Evolutionary conservation across 2,888 invertebrate species (phyloP), one percentile per base, ranked within the genome.

Genomic region (Dynastes maya): DNA sequence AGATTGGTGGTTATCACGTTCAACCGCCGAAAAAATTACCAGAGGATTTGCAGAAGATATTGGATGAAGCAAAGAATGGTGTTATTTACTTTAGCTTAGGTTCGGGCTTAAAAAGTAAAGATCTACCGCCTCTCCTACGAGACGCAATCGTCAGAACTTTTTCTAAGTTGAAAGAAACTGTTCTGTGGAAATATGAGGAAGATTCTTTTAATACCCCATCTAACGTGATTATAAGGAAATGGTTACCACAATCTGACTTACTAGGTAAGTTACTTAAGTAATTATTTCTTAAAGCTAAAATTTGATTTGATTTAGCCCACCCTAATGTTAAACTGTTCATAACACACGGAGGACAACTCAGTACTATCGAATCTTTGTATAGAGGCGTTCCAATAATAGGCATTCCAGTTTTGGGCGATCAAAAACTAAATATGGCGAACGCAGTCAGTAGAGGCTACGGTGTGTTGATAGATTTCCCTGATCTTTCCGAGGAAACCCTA

Each of bases 51-150:
- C 88, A 91, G 86, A 86, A 87, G 32, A 87, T 90, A 78, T 83
- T 92, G 79, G 91, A 92, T 81, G 85, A 88, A 9, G 89, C 92
- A 0, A 88, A 87, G 70, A 81, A 91, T 64, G 92, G 92, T 0
- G 91, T 90, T 0, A 88, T 92, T 1, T 91, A 91, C 80, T 90
- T 92, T 80, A 92, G 91, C 81, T 90, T 93, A 84, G 93, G 93
- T 2, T 91, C 93, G 0, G 91, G 91, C 80, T 88, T 92, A 0
- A 88, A 90, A 77, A 91, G 91, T 80, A 87, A 89, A n/a, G 89
- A 92, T 81, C 84, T 94, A 72, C 90, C 91, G 0, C 81, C 85
- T 0, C 89, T 91, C 1, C 91, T 90, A 80, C 87, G 89, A 40
- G 85, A 89, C 22, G 90, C 88, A 1, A 90, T 94, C 40, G 86